Conservation (phyloP, 1,140 invertebrate genomes). For the Drosophila dunni region DNA sequence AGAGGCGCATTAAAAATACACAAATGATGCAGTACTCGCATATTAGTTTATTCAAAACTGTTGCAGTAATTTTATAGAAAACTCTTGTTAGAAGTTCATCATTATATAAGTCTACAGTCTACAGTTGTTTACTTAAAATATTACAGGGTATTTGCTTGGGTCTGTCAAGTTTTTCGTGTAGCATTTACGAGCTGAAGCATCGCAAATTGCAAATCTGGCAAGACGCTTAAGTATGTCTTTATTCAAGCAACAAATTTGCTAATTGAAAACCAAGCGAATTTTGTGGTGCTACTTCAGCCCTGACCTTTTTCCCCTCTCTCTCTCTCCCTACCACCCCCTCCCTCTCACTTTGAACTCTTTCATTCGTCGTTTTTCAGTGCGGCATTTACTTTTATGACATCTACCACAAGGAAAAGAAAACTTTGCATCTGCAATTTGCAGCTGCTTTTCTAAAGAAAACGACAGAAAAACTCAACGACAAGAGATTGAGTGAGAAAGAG, state of each 20-base stretch:
- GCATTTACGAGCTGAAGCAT: neutral
- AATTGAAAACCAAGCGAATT: constrained; percentile 41
- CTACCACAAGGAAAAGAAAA: constrained; percentile 54
- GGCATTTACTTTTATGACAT: constrained; percentile 66
- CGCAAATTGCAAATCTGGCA: neutral
- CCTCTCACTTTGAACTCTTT: neutral
- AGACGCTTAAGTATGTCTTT: constrained; percentile 33
- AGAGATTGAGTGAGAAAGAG: neutral
- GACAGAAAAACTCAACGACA: neutral
- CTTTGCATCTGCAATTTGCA: constrained; percentile 70
- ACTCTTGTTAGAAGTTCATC: too few species aligned
- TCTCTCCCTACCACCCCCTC: neutral
- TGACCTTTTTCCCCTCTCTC: constrained; percentile 7
- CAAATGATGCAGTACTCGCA: neutral
- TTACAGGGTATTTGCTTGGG: neutral
- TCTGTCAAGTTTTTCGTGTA: neutral
- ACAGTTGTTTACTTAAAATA: too few species aligned
- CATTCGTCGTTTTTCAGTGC: constrained; percentile 8
- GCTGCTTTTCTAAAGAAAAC: constrained; percentile 11
- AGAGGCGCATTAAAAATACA: neutral
- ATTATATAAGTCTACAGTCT: too few species aligned
- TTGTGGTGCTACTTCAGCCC: neutral
- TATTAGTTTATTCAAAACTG: too few species aligned
- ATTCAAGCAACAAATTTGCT: constrained; percentile 47
- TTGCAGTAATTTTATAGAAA: too few species aligned